Evolutionary conservation across 1,140 invertebrate genomes (phyloP).

Genomic region (Acromyrmex echinatior): DNA sequence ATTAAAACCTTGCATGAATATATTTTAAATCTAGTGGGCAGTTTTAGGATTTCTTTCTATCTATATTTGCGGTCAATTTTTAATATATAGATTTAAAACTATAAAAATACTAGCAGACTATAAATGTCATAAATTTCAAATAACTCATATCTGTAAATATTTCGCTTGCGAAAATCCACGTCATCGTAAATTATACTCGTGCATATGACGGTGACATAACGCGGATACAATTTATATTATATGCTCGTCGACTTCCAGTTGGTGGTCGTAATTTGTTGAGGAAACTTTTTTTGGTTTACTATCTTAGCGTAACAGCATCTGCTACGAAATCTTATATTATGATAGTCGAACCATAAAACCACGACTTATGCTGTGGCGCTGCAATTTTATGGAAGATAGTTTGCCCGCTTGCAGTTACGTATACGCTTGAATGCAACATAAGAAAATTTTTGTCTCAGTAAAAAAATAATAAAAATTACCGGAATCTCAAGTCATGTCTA

Average conservation of each 20-base stretch:
- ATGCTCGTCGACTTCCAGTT: slow-evolving; percentile 10
- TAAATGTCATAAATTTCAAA: neutral
- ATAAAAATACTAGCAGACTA: neutral
- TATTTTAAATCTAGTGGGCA: neutral
- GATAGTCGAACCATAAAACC: slow-evolving; percentile 35
- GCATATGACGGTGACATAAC: neutral
- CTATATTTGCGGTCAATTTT: neutral
- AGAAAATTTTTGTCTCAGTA: slow-evolving; percentile 6
- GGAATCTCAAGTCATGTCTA: neutral
- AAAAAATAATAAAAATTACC: neutral
- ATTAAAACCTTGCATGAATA: slow-evolving; percentile 8
- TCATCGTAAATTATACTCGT: slow-evolving; percentile 17
- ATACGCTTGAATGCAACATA: neutral
- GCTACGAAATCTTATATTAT: slow-evolving; percentile 40
- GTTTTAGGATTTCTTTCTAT: neutral
- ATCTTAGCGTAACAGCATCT: slow-evolving; percentile 19
- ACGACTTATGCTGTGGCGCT: neutral
- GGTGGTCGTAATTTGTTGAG: slow-evolving; percentile 16
- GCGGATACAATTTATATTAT: slow-evolving; percentile 19
- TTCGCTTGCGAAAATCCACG: neutral
- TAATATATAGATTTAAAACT: neutral
- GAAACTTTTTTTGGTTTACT: slow-evolving; percentile 42
- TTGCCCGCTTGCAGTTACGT: neutral
- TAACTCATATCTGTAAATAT: neutral
- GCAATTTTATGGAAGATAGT: slow-evolving; percentile 42